A percentile compares a stretch with the other conserved stretches of the same genome.
These are phyloP conservation scores for Berghia stephanieae DNA, from an alignment of 1,140 invertebrate species.

Conservation along the genomic window DNA sequence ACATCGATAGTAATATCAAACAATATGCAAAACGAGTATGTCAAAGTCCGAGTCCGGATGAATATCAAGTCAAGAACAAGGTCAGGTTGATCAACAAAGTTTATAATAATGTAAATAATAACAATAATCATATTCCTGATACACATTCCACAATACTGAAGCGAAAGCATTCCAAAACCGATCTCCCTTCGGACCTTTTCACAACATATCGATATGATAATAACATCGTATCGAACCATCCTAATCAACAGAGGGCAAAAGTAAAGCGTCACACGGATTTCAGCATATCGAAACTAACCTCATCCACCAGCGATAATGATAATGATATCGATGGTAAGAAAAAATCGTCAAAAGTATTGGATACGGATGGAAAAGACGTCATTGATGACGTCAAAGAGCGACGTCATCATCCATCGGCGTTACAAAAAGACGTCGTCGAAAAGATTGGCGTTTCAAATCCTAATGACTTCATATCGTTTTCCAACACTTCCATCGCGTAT, in stretches of 20 bases:
- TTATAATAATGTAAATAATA: too few relatives aligned
- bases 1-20: too few relatives aligned
- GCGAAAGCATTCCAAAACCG: not conserved
- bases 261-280: slow-evolving; percentile 31
- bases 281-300: slow-evolving; percentile 41
- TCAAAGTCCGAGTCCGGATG: too few relatives aligned
- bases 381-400: not conserved
- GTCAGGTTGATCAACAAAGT: too few relatives aligned
- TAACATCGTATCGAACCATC: not conserved
- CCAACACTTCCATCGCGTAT: not conserved
- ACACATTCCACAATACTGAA: not conserved
- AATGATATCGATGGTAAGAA: not conserved
- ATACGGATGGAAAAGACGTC: not conserved
- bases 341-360: not conserved
- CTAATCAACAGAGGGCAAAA: not conserved
- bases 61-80: too few relatives aligned
- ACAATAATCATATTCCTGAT: not conserved
- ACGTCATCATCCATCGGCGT: too few relatives aligned
- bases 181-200: not conserved
- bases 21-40: too few relatives aligned
- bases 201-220: not conserved
- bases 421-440: not conserved
- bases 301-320: not conserved
- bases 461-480: not conserved
- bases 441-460: not conserved